Conservation (phyloP, 1,140 invertebrate species). For the Formica selysi region DNA sequence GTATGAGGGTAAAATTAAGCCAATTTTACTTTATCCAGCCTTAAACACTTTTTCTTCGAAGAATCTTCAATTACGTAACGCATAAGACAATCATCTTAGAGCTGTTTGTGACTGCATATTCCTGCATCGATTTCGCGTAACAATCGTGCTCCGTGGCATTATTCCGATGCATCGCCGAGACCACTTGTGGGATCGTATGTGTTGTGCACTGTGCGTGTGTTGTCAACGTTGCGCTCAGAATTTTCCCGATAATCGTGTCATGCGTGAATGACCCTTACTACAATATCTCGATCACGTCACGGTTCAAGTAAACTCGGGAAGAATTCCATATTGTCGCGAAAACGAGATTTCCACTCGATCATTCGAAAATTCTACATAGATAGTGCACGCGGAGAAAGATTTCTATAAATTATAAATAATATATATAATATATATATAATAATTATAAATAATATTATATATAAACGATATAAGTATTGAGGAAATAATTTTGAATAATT, state of each 20-base stretch:
- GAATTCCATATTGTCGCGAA: background rate
- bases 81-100: constrained; percentile 34
- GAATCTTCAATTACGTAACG: background rate
- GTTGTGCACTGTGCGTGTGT: background rate
- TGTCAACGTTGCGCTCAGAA: constrained; percentile 27
- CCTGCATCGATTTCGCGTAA: constrained; percentile 28
- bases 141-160: constrained; percentile 19
- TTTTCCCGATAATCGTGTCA: constrained; percentile 44
- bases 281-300: constrained; percentile 27
- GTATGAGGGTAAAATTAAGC: constrained; percentile 21
- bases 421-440: too few species aligned
- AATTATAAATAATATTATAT: background rate
- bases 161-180: constrained; percentile 9
- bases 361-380: background rate
- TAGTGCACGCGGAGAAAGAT: background rate
- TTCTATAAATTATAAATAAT: background rate
- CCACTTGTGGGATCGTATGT: constrained; percentile 30
- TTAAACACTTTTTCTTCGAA: background rate
- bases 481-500: background rate
- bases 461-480: background rate
- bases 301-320: constrained; percentile 17
- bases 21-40: constrained; percentile 16
- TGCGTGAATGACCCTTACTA: constrained; percentile 22
- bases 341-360: constrained; percentile 16
- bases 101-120: constrained; percentile 22